These are phyloP conservation scores for Auanema sp. DNA, from an alignment of 2,888 invertebrate genomes.

Conservation along the genomic window DNA sequence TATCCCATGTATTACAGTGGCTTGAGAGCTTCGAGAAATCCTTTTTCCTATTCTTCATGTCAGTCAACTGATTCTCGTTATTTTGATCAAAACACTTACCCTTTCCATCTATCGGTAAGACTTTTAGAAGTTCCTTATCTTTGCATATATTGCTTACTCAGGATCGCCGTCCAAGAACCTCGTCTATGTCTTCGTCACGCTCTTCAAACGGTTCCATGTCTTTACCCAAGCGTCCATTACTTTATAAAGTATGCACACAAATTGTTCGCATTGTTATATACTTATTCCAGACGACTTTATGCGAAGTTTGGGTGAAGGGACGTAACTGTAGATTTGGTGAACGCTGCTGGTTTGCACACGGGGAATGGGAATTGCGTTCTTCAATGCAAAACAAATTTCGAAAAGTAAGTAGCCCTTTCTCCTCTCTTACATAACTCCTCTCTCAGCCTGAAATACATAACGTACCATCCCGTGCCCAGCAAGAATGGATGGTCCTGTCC, in stretches of 20 bases:
- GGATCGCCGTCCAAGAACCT: constrained; percentile 1
- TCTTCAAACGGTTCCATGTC: constrained; percentile 2
- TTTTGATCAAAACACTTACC: too few relatives aligned
- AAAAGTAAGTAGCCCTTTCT: background rate
- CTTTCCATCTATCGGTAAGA: too few relatives aligned
- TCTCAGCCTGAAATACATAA: background rate
- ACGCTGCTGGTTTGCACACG: constrained; percentile 20
- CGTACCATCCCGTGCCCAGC: constrained; percentile 11
- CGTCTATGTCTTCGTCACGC: constrained; percentile 3
- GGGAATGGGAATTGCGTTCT: constrained; percentile 5
- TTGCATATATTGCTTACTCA: too few relatives aligned
- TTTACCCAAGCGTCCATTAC: constrained; percentile 1
- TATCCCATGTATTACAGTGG: too few relatives aligned
- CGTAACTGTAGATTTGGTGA: background rate
- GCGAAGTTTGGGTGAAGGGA: constrained; percentile 12
- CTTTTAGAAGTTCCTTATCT: too few relatives aligned
- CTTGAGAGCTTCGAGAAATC: too few relatives aligned
- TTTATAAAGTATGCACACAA: background rate
- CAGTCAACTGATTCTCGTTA: too few relatives aligned
- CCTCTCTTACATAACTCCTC: background rate
- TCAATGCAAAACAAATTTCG: too few relatives aligned
- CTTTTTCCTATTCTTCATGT: too few relatives aligned
- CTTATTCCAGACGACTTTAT: constrained; percentile 9
- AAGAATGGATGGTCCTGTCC: constrained; percentile 8
- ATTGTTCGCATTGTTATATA: background rate